Percentiles rank a stretch among this genome's conserved stretches.
Evolutionary conservation across 1,140 invertebrate genomes (phyloP).

Genomic region (Conus ventricosus): DNA sequence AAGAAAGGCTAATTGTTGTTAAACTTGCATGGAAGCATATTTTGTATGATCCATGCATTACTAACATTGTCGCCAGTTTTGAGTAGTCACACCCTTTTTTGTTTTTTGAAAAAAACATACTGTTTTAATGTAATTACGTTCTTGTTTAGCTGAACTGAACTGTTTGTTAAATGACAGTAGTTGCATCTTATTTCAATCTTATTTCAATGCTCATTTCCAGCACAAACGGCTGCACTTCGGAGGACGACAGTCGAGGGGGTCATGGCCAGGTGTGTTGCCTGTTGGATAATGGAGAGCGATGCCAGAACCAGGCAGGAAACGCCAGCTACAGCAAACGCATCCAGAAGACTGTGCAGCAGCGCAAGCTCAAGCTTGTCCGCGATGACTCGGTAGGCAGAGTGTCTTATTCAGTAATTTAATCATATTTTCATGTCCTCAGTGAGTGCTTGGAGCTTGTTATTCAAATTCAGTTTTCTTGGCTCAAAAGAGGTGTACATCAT

Average conservation of each 20-base stretch:
- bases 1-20: no score
- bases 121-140: neutral
- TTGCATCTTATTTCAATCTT: conserved; percentile 21
- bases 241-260: conserved; percentile 65
- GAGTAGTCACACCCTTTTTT: neutral
- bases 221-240: conserved; percentile 67
- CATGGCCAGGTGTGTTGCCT: conserved; percentile 94
- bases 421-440: no score
- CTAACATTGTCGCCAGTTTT: neutral
- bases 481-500: no score
- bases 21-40: no score
- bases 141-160: conserved; percentile 16
- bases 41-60: no score
- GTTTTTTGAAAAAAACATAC: neutral
- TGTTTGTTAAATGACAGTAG: conserved; percentile 1
- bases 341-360: conserved; percentile 95
- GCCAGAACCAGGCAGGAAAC: conserved; percentile 91
- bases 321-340: conserved; percentile 97
- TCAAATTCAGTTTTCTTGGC: no score
- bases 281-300: conserved; percentile 91
- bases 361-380: conserved; percentile 90
- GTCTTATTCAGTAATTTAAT: no score
- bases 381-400: conserved; percentile 80
- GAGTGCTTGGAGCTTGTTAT: no score
- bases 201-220: conserved; percentile 42